phyloP scores from a whole-genome alignment of 2,113 vertebrate genomes.

The Rhinogobius similis region DNA sequence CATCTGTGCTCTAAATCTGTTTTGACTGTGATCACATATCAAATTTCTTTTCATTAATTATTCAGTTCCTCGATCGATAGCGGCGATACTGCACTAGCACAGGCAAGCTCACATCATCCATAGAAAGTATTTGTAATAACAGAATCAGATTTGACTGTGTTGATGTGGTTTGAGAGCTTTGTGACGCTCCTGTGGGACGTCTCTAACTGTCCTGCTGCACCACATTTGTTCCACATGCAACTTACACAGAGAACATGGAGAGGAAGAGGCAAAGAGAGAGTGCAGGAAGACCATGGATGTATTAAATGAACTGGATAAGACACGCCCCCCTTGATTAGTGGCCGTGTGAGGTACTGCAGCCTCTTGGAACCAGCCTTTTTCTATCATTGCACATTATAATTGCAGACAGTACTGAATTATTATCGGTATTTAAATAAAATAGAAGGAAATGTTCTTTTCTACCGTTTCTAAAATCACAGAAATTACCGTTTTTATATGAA shows the following conservation, averaged over 20 bases:
- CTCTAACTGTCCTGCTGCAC: slow-evolving; percentile 20
- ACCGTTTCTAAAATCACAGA: no score
- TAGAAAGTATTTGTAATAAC: background rate
- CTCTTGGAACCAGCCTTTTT: no score
- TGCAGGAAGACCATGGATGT: no score
- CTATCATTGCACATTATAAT: no score
- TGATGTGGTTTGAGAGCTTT: background rate
- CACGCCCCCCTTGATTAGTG: no score
- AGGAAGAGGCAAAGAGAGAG: background rate
- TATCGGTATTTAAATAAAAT: no score
- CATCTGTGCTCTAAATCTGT: background rate
- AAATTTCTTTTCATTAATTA: slow-evolving; percentile 56
- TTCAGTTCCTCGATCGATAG: slow-evolving; percentile 48
- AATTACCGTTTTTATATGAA: no score
- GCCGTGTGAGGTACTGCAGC: no score
- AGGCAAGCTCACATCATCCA: background rate
- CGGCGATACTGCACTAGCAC: slow-evolving; percentile 6
- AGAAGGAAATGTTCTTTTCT: no score
- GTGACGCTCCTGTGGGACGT: slow-evolving; percentile 13
- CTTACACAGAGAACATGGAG: background rate
- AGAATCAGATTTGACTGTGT: background rate
- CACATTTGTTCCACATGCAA: slow-evolving; percentile 2
- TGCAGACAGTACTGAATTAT: no score
- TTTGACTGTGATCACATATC: slow-evolving; percentile 2
- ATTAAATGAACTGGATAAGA: no score